Evolutionary conservation across 2,797 vertebrate species (phyloP), one percentile per base, ranked within the genome.

Genomic region (Paramormyrops hopkinsi): DNA sequence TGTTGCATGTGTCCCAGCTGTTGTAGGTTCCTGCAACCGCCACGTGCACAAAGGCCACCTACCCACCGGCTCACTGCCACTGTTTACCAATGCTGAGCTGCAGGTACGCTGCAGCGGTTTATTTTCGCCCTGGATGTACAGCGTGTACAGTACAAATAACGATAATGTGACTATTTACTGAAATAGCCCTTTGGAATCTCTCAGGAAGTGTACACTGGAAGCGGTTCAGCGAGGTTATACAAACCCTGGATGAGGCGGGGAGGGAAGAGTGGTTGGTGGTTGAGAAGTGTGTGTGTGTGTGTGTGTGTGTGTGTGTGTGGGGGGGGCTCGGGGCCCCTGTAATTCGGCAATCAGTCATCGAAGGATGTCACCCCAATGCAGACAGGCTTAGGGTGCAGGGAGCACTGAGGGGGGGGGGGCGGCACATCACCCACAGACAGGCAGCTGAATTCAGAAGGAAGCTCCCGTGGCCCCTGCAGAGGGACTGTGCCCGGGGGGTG

Each of bases 141-240:
- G 22, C 83, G 1, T 83, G 51, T 90, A 90, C 88, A 90, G 88
- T 62, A 88, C 92, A 92, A 92, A 92, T 91, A 89, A 90, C 91
- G 90, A 91, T 92, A 92, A 92, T 92, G 91, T 90, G 90, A 90
- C 89, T 90, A 90, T 92, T 92, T 91, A 92, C 90, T 88, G 87
- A 90, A 91, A 92, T 90, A 91, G 90, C 88, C 89, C 83, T 44
- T 89, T 90, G 91, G 91, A 92, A 91, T 91, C 91, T 91, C 90
- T 91, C 89, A 91, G 90, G 91, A 92, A 90, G 91, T 91, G 92
- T 91, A 86, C 86, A 56, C 88, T 93, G 92, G 92, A 91, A 29
- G 17, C 9, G 53, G 29, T 92, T 92, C 91, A 92, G 46, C 82
- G 88, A 62, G 89, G 89, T 88, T 91, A 91, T 88, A 91, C 89